These are phyloP conservation scores for Plagiodera versicolora DNA, from an alignment of 2,888 invertebrate species.

Conservation along the genomic window DNA sequence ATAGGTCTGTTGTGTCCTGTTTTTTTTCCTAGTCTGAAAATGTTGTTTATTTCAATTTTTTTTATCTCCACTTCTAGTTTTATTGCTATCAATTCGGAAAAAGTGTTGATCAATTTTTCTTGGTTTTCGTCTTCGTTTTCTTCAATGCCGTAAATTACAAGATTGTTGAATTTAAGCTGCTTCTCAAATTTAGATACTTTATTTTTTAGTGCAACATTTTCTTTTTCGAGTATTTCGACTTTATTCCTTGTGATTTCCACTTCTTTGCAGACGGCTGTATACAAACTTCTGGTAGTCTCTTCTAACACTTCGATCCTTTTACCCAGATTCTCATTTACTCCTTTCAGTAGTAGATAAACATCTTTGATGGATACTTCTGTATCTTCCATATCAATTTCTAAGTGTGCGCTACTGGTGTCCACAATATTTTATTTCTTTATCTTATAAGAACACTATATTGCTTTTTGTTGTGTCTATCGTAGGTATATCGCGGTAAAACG, in stretches of 20 bases:
- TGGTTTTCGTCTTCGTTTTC: slow-evolving; percentile 7
- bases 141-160: slow-evolving; percentile 7
- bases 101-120: background rate
- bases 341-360: slow-evolving; percentile 3
- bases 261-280: slow-evolving; percentile 4
- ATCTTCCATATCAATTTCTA: slow-evolving; percentile 6
- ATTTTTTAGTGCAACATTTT: slow-evolving; percentile 5
- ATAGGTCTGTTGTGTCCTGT: slow-evolving; percentile 2
- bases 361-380: slow-evolving; percentile 11
- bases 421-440: background rate
- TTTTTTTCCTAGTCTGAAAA: slow-evolving; percentile 8
- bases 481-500: background rate
- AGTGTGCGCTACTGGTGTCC: slow-evolving; percentile 2
- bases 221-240: slow-evolving; percentile 10
- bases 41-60: background rate
- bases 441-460: background rate
- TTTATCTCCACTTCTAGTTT: slow-evolving; percentile 1
- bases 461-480: background rate
- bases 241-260: slow-evolving; percentile 2
- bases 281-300: background rate
- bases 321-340: slow-evolving; percentile 7
- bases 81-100: slow-evolving; percentile 5
- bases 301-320: slow-evolving; percentile 6
- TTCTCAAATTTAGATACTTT: slow-evolving; percentile 1
- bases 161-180: slow-evolving; percentile 7